Conservation (phyloP, 2,888 invertebrate genomes). For the Caradrina clavipalpis region DNA sequence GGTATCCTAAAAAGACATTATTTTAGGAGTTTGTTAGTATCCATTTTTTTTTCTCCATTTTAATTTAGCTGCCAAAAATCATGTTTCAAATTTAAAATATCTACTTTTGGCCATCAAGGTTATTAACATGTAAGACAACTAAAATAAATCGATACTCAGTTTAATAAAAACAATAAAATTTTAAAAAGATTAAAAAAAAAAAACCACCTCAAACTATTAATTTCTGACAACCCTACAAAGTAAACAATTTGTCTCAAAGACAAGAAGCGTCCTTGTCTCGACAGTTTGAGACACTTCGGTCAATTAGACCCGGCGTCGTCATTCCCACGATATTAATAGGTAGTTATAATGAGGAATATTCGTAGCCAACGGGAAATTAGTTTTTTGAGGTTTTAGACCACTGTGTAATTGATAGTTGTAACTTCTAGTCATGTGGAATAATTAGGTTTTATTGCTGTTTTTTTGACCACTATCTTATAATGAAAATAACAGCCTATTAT, state of each 20-base stretch:
- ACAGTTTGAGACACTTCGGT: slow-evolving; percentile 64
- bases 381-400: slow-evolving; percentile 26
- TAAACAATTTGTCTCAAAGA: slow-evolving; percentile 30
- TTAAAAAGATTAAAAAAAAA: neutral
- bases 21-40: too few species aligned
- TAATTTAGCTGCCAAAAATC: too few species aligned
- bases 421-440: neutral
- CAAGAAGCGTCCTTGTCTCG: slow-evolving; percentile 38
- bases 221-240: slow-evolving; percentile 42
- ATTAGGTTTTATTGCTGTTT: too few species aligned
- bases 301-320: slow-evolving; percentile 65
- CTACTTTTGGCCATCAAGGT: too few species aligned
- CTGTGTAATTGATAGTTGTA: slow-evolving; percentile 26
- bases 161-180: too few species aligned
- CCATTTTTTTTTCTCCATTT: too few species aligned
- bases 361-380: slow-evolving; percentile 18
- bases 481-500: too few species aligned
- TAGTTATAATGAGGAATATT: slow-evolving; percentile 11
- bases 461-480: too few species aligned
- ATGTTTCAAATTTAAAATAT: too few species aligned
- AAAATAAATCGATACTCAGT: too few species aligned
- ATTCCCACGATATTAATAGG: slow-evolving; percentile 60
- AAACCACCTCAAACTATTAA: neutral
- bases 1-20: too few species aligned
- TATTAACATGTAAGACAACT: too few species aligned